A percentile compares a stretch with the other conserved stretches of the same genome.
phyloP scores from a whole-genome alignment of 2,113 vertebrate genomes.

The Proteles cristata region DNA sequence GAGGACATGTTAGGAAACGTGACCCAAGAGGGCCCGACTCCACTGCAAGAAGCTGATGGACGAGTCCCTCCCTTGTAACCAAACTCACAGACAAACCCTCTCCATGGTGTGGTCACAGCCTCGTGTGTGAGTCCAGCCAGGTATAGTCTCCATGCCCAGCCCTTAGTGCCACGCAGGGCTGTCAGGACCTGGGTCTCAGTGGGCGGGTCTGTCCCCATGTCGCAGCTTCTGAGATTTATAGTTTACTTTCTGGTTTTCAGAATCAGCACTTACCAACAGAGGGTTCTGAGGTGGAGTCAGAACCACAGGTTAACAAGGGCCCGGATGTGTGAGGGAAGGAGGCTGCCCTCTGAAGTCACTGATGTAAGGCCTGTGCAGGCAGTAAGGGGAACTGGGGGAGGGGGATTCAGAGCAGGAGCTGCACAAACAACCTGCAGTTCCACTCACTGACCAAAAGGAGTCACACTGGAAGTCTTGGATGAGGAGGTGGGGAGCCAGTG shows the following conservation, averaged over 20 bases:
- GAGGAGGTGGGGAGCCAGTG: background rate
- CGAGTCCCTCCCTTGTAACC: too few relatives aligned
- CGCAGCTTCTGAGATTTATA: background rate
- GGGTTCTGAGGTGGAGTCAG: background rate
- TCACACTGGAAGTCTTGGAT: background rate
- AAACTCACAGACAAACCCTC: too few relatives aligned
- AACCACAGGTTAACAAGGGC: background rate
- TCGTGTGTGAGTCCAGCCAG: background rate
- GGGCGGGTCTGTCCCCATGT: too few relatives aligned
- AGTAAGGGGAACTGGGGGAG: fast-evolving
- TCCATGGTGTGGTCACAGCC: background rate
- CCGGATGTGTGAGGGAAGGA: background rate
- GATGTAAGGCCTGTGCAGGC: background rate
- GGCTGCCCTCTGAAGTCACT: background rate
- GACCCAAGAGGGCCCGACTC: background rate
- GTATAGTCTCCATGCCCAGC: too few relatives aligned
- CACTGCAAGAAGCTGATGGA: fast-evolving
- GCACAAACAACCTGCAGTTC: background rate
- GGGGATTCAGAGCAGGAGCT: background rate
- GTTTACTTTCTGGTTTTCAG: too few relatives aligned
- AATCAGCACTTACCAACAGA: background rate
- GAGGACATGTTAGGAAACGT: background rate
- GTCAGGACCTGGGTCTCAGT: background rate
- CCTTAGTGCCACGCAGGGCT: background rate
- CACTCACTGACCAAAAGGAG: background rate